Base-by-base conservation (phyloP, 1,140 invertebrate genomes). In the Drosophila ironensis region DNA sequence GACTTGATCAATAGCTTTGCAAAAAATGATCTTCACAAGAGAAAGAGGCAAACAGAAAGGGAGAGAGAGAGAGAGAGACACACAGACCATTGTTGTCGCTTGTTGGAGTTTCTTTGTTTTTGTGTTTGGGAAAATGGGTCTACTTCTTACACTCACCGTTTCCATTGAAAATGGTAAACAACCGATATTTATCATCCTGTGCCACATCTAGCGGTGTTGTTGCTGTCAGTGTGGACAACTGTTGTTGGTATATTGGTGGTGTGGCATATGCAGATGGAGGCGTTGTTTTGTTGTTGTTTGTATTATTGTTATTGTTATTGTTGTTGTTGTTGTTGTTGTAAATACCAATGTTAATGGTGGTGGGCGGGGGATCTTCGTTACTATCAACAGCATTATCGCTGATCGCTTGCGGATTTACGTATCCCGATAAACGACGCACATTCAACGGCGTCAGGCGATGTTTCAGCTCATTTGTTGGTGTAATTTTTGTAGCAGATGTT, bases 111-210 rank as follows among this genome's bases (percentile, higher is more conserved):
- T 2, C n/a, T 6, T 25, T 25, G 45, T 33, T 20, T 5, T 2
- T 33, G 4, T 50, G 28, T 50, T 27, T 8, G 20, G 19, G 11
- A 20, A 28, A 7, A 25, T 5, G 14, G 16, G 14, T 14, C 7
- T n/a, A n/a, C n/a, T 24, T 47, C 41, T 37, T 38, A 9, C 67
- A 89, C 88, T 89, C 88, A 89, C 88, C 88, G 72, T 89, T 89
- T 89, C 86, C 88, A 71, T 84, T 86, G 76, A 86, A 89, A 63
- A 89, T 89, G 61, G 88, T 89, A 87, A 87, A 89, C 70, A 89
- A 81, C 71, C 88, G 88, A 59, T 86, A 89, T 87, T 89, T 89
- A 81, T 89, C 88, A 84, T 89, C 88, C 63, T 70, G 30, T 37
- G 66, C 71, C 60, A 45, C 61, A 68, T 86, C 81, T 68, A 86